phyloP scores from a whole-genome alignment of 2,888 invertebrate species.

The Macaria liturata region DNA sequence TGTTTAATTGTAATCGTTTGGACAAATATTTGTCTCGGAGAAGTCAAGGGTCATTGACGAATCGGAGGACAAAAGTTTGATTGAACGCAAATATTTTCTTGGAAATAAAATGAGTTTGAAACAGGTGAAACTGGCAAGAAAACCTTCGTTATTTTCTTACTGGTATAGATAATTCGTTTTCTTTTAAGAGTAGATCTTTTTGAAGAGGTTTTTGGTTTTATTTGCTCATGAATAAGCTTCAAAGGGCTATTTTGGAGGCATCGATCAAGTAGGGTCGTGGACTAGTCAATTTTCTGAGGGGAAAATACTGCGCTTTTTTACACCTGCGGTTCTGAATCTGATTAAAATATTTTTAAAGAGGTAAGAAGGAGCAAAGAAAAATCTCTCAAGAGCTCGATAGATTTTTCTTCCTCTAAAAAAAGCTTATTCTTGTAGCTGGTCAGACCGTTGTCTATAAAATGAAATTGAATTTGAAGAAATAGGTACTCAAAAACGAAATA shows the following conservation, averaged over 20 bases:
- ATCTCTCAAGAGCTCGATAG: too few relatives aligned
- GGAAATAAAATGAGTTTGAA: background rate
- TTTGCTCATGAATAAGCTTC: constrained; percentile 9
- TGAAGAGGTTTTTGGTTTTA: background rate
- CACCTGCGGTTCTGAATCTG: constrained; percentile 4
- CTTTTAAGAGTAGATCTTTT: constrained; percentile 2
- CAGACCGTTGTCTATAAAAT: too few relatives aligned
- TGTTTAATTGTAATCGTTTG: constrained; percentile 37
- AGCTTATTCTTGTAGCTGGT: too few relatives aligned
- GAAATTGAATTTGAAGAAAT: too few relatives aligned
- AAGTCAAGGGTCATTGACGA: constrained; percentile 28
- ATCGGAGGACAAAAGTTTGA: constrained; percentile 24
- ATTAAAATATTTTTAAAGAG: too few relatives aligned
- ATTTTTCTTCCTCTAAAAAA: too few relatives aligned
- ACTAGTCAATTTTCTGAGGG: background rate
- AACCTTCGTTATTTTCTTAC: too few relatives aligned
- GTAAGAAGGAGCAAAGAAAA: too few relatives aligned
- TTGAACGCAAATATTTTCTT: constrained; percentile 16
- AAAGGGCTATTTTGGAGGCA: constrained; percentile 18
- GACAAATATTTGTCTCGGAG: constrained; percentile 33
- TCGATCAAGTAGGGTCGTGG: constrained; percentile 10
- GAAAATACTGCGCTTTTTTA: constrained; percentile 3
- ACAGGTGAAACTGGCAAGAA: too few relatives aligned
- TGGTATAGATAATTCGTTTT: background rate
- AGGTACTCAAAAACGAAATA: too few relatives aligned